Base-by-base conservation (phyloP, 2,113 vertebrate species). In the Chauna torquata region DNA sequence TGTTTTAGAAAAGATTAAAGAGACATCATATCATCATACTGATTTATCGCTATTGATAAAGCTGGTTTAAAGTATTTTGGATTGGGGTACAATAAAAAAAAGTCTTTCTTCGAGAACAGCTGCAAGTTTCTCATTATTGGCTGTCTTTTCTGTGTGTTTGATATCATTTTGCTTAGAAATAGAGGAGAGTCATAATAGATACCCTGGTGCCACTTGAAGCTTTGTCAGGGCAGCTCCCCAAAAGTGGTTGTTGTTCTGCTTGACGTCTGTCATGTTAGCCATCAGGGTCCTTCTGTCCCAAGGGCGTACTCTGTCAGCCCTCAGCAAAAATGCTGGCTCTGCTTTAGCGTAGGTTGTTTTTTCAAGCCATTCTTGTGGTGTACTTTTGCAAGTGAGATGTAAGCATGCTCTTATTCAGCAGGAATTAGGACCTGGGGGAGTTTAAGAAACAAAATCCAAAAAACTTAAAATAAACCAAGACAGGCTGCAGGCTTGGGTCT, bases 1-100 rank as follows among this genome's bases (percentile, higher is more conserved):
- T 97, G 97, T 97, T 98, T 98, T 98, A 98, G 97, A 98, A 98
- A 97, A 98, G 97, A 98, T 98, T 98, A 97, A 98, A 98, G 96
- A 79, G 86, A 96, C 96, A 96, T 92, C 98, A 96, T 95, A 96
- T 97, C 97, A 96, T 97, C 93, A 95, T 94, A 97, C 96, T 97
- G 97, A 98, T 98, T 98, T 98, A 98, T 97, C 84, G 22, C 94
- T 97, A 97, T 96, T 97, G 98, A 98, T 97, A 97, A 97, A 98
- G 97, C 94, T 94, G 95, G 97, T 98, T 98, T 95, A 96, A 97
- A 97, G 97, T 96, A 97, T 97, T 97, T 97, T 98, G 98, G 96
- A 96, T 96, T 87, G 78, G 98, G 98, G 97, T 97, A 97, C 95
- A 93, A 96, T 97, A 93, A 92, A 92, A 93, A 96, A 96, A 95